Percentiles rank a stretch among this genome's conserved stretches.
Evolutionary conservation across 2,113 vertebrate species (phyloP).

Genomic region (Dasyurus viverrinus): DNA sequence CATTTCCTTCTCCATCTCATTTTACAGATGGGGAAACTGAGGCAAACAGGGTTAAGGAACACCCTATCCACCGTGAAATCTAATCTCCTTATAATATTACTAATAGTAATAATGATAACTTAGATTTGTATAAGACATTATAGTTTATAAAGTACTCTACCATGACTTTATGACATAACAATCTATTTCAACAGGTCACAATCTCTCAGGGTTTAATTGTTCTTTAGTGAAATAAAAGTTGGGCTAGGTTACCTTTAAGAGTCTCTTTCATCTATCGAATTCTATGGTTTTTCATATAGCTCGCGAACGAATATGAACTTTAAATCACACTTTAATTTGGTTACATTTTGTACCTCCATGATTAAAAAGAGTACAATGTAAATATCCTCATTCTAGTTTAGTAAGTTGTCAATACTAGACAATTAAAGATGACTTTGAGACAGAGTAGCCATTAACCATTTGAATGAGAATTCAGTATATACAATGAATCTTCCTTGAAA

Average conservation of each 20-base stretch:
- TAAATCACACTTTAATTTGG: background rate
- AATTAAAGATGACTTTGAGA: conserved; percentile 85
- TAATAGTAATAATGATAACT: no score
- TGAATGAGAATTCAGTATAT: conserved; percentile 73
- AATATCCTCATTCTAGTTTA: conserved; percentile 83
- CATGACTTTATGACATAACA: background rate
- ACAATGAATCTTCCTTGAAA: background rate
- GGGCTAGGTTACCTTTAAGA: background rate
- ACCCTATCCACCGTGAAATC: no score
- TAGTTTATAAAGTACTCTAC: background rate
- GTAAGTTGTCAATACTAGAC: conserved; percentile 84
- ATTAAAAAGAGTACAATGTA: conserved; percentile 82
- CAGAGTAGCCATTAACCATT: conserved; percentile 86
- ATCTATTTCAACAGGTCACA: background rate
- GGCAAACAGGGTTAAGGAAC: background rate
- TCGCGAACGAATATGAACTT: background rate
- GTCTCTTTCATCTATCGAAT: conserved; percentile 11
- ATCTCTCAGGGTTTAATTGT: conserved; percentile 33
- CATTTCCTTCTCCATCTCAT: background rate
- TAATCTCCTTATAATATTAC: no score
- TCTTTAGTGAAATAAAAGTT: conserved; percentile 24
- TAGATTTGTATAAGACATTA: no score
- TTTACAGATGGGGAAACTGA: background rate
- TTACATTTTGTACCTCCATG: background rate
- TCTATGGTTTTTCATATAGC: background rate